Base-by-base conservation (phyloP, 1,140 invertebrate species). In the Drosophila rhopaloa region DNA sequence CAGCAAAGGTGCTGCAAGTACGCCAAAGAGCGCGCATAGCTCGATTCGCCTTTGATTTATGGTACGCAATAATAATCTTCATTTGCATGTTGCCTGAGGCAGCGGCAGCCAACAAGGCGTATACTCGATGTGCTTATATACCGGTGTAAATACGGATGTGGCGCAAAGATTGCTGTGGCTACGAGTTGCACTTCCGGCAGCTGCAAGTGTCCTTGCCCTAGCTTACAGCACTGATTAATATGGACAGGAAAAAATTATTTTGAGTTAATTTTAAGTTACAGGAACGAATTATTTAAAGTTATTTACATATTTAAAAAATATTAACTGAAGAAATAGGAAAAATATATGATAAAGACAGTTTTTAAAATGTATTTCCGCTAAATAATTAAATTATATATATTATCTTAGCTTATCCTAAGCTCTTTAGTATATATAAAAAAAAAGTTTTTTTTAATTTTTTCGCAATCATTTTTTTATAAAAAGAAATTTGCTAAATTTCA, bases 31-130 rank as follows among this genome's bases (percentile, higher is more conserved):
- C 67, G 84, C 77, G 68, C 76, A 83, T 83, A 89, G 78, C 84
- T 89, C 77, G 76, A 88, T 89, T 80, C 61, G 56, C 60, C 50
- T 88, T 74, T 89, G 84, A 88, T 88, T 88, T 88, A 89, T 83
- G 76, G 80, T 71, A 75, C 77, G 84, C 84, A 88, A 88, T 89
- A 88, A 88, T 83, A 86, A 86, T 88, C 84, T 76, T 58, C 58
- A 84, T 89, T 88, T 86, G 72, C 83, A 88, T 80, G 79, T 83
- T 76, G 58, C 70, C 43, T 44, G 35, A 46, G 63, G 55, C 60
- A 66, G 14, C 41, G 63, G 47, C 60, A 75, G 41, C 57, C 72
- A 83, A 60, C 71, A 53, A 27, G 70, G 75, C 79, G 70, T 83
- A 79, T 75, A 82, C 80, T 60, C 54, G 72, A 83, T 63, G 43